Base-by-base conservation (phyloP, 2,888 invertebrate species). In the Masnerella sp. region DNA sequence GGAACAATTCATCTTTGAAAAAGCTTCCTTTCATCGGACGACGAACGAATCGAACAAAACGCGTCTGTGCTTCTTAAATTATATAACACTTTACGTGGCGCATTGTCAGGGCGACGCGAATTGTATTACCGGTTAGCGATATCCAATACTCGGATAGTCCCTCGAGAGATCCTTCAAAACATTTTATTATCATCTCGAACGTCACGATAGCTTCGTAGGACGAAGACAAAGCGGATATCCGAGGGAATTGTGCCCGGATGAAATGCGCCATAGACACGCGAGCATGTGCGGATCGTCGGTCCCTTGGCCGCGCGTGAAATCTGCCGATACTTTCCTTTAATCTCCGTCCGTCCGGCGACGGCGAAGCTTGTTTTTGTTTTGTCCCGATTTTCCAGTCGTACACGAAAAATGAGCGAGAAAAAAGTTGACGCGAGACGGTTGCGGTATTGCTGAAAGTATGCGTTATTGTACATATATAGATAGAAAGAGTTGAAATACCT, bases 111-210 rank as follows among this genome's bases (percentile, higher is more conserved):
- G 9, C 11, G 36, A 52, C 30, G 58, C 22, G 52, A 52, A 69
- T 69, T 69, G 68, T 64, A 52, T 64, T 64, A 52, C 43, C 68
- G 58, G 61, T 56, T 67, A 58, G 56, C 47, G 68, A 73, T 74
- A 68, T 74, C 59, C 74, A 74, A 74, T 74, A 68, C 58, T 52
- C 56, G 58, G 68, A 73, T 61, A 68, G 47, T 69, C 74, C 64
- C 74, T 69, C 61, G 54, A 43, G 69, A 69, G 69, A 74, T 69
- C 74, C 58, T 69, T 74, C 69, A 69, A 67, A 74, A 69, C 69
- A 56, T 74, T 69, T 69, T 69, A 74, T 74, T 69, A 74, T 74
- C 64, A 74, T 69, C 69, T 59, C 69, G 49, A 74, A 74, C 65
- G 69, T 74, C 74, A 65, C 11, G 42, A 69, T 49, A 74, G 69